phyloP scores from a whole-genome alignment of 2,888 invertebrate genomes.

The Caenorhabditis sulstoni region DNA sequence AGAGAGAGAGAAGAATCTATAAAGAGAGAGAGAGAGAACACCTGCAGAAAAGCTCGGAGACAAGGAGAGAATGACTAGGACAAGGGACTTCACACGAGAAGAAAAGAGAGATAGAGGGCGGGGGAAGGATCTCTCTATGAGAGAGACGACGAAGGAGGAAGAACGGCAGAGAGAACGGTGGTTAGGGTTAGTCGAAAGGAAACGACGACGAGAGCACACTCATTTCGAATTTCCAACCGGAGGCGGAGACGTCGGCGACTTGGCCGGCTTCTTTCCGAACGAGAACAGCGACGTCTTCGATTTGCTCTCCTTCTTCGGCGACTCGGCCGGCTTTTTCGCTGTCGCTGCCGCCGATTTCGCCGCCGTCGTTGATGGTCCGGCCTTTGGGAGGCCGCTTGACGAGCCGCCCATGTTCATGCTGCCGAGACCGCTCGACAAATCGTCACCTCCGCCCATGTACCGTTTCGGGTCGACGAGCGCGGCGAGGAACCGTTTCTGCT shows the following conservation, averaged over 20 bases:
- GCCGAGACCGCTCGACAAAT: constrained; percentile 72
- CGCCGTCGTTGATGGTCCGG: constrained; percentile 48
- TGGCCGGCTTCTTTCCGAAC: constrained; percentile 74
- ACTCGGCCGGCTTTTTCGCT: constrained; percentile 56
- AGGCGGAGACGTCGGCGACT: constrained; percentile 69
- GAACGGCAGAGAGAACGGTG: constrained; percentile 7
- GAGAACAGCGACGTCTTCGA: constrained; percentile 72
- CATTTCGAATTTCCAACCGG: constrained; percentile 67
- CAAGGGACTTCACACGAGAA: constrained; percentile 18
- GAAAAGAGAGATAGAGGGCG: background rate
- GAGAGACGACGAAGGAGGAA: background rate
- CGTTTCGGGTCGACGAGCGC: constrained; percentile 91
- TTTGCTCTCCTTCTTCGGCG: constrained; percentile 67
- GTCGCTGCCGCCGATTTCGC: constrained; percentile 41
- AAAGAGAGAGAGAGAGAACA: constrained; percentile 5
- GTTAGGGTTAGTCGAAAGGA: constrained; percentile 18
- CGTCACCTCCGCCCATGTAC: constrained; percentile 73
- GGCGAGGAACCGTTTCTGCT: constrained; percentile 93
- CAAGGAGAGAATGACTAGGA: constrained; percentile 19
- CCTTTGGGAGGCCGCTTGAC: constrained; percentile 39
- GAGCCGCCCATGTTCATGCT: constrained; percentile 68
- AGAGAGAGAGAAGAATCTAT: constrained; percentile 11
- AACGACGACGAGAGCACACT: constrained; percentile 9
- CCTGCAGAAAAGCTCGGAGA: background rate
- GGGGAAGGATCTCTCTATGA: background rate